Evolutionary conservation across 2,797 vertebrate genomes (phyloP).

Genomic region (Yasuhikotakia modesta): DNA sequence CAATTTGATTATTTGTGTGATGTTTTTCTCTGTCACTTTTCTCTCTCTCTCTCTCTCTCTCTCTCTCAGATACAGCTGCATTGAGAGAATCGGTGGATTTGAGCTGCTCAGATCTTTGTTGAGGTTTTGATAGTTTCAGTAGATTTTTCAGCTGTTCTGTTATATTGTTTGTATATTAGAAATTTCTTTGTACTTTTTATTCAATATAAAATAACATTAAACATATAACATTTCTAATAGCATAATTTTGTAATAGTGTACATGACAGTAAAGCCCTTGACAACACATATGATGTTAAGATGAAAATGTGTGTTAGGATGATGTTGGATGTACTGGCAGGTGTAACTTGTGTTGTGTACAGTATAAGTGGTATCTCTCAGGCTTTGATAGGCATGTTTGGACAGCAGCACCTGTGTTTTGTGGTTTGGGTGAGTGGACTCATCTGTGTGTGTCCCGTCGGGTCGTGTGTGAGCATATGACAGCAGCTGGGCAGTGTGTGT

Average conservation of each 20-base stretch:
- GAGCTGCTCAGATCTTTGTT: neutral
- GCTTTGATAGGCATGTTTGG: conserved; percentile 25
- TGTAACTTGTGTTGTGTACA: conserved; percentile 52
- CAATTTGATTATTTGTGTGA: conserved; percentile 83
- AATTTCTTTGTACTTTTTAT: too few relatives aligned
- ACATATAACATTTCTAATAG: too few relatives aligned
- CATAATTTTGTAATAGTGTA: too few relatives aligned
- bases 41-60: conserved; percentile 1
- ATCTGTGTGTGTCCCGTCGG: conserved; percentile 56
- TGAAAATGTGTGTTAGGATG: neutral
- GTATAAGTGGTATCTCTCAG: conserved; percentile 55
- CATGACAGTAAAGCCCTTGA: too few relatives aligned
- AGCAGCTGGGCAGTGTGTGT: conserved; percentile 64
- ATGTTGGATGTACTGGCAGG: neutral
- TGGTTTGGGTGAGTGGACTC: conserved; percentile 38
- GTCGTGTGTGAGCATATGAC: conserved; percentile 71
- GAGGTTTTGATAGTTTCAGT: too few relatives aligned
- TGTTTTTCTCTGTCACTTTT: conserved; percentile 67
- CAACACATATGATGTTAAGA: neutral
- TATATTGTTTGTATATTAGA: neutral
- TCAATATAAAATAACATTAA: too few relatives aligned
- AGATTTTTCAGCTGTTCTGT: neutral
- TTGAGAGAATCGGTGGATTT: neutral
- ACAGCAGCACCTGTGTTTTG: conserved; percentile 59
- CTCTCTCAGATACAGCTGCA: conserved; percentile 18